Percentiles rank a stretch among this genome's conserved stretches.
These are phyloP conservation scores for Artibeus jamaicensis DNA, from an alignment of 2,797 vertebrate genomes.

Conservation along the genomic window DNA sequence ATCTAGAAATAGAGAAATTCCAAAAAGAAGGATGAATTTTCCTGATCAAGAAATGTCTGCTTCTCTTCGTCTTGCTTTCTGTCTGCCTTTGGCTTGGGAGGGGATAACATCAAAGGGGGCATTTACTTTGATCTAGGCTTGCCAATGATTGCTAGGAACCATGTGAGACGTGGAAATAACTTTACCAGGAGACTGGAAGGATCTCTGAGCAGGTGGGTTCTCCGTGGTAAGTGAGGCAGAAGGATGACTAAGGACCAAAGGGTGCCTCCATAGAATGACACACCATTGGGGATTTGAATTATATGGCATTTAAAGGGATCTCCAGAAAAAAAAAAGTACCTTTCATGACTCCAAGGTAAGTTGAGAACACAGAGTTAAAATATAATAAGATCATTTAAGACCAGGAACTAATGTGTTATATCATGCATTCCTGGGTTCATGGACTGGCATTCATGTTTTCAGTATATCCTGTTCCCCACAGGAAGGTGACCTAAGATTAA, in stretches of 20 bases:
- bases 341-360: neutral
- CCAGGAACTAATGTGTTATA: neutral
- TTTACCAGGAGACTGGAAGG: neutral
- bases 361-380: neutral
- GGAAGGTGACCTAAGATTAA: neutral
- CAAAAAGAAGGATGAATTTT: neutral
- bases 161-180: rapidly evolving
- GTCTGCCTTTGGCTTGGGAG: neutral
- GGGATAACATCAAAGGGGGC: neutral
- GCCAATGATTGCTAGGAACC: neutral
- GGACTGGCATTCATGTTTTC: neutral
- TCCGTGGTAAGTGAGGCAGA: neutral
- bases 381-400: neutral
- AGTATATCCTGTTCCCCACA: neutral
- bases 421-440: neutral
- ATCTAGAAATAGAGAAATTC: neutral
- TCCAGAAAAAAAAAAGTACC: neutral
- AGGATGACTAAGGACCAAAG: neutral
- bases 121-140: neutral
- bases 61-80: neutral
- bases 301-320: neutral
- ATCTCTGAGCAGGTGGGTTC: too few species aligned
- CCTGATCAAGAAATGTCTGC: neutral
- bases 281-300: neutral
- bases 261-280: neutral